Evolutionary conservation across 2,797 vertebrate genomes (phyloP).

Genomic region (Bradypodion ventrale): DNA sequence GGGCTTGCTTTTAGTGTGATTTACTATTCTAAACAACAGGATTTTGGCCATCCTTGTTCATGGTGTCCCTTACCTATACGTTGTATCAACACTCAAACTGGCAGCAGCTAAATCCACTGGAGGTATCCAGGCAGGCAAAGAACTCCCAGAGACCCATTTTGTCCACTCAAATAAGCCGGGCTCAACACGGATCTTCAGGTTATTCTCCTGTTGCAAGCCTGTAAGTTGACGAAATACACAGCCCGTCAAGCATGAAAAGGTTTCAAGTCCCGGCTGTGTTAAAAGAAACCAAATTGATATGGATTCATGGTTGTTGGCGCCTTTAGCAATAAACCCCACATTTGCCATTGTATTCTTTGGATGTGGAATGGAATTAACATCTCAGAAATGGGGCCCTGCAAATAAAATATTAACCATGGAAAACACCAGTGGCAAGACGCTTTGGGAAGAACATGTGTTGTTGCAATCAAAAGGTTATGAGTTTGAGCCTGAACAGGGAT

Average conservation of each 20-base stretch:
- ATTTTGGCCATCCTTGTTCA: background rate
- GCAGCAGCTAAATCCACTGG: conserved; percentile 87
- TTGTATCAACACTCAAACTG: conserved; percentile 93
- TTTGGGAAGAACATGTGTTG: no score
- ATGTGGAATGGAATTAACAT: no score
- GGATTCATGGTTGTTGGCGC: background rate
- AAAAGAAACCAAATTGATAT: background rate
- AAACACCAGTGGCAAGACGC: no score
- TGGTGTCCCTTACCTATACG: conserved; percentile 85
- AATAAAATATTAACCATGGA: no score
- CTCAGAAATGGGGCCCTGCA: no score
- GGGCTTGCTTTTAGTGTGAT: background rate
- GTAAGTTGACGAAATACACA: conserved; percentile 21
- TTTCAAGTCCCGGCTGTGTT: rapidly evolving
- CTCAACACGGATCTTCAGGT: conserved; percentile 91
- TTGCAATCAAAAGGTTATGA: no score
- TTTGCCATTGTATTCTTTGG: background rate
- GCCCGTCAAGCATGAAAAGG: background rate
- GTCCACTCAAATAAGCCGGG: conserved; percentile 98
- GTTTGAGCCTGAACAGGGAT: no score
- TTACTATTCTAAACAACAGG: background rate
- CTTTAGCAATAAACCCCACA: background rate
- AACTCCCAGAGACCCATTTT: conserved; percentile 94
- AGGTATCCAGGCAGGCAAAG: conserved; percentile 90
- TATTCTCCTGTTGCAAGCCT: conserved; percentile 95